These are phyloP conservation scores for Glossophaga mutica DNA, from an alignment of 2,797 vertebrate genomes.

Conservation along the genomic window DNA sequence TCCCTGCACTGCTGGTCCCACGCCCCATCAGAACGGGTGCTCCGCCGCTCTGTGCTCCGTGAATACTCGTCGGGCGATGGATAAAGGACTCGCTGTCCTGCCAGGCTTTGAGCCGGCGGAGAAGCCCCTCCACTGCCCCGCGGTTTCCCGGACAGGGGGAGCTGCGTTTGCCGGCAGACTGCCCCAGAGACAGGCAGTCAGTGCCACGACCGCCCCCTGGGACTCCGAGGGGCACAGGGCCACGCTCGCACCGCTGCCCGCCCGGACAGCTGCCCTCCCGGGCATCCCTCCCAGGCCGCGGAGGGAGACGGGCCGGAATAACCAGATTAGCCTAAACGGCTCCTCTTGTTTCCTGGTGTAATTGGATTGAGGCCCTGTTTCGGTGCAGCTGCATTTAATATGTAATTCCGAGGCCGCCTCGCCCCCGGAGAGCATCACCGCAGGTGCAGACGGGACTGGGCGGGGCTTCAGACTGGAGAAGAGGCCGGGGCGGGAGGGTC, in stretches of 20 bases:
- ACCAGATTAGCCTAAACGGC: slow-evolving; percentile 75
- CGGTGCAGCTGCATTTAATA: slow-evolving; percentile 72
- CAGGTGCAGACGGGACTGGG: not conserved
- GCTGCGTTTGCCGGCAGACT: rapidly evolving
- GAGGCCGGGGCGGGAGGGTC: not conserved
- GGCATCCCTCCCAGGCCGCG: slow-evolving; percentile 10
- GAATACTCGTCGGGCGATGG: not conserved
- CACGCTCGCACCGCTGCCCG: not conserved
- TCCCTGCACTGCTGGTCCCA: not conserved
- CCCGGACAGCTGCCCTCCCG: slow-evolving; percentile 38
- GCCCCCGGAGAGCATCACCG: not conserved
- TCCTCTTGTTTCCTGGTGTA: slow-evolving; percentile 72
- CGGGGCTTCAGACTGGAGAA: not conserved
- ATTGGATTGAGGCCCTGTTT: slow-evolving; percentile 71
- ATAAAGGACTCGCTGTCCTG: not conserved
- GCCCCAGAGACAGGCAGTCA: not conserved
- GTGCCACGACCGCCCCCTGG: not conserved
- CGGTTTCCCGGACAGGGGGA: not conserved
- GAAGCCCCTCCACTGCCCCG: not conserved
- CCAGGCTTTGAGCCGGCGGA: not conserved
- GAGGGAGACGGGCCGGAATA: slow-evolving; percentile 51
- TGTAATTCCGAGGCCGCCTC: slow-evolving; percentile 52
- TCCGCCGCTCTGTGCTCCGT: rapidly evolving
- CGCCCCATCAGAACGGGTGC: not conserved
- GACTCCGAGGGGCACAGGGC: not conserved